Conservation (phyloP, 2,797 vertebrate genomes). For the Trematomus bernacchii region DNA sequence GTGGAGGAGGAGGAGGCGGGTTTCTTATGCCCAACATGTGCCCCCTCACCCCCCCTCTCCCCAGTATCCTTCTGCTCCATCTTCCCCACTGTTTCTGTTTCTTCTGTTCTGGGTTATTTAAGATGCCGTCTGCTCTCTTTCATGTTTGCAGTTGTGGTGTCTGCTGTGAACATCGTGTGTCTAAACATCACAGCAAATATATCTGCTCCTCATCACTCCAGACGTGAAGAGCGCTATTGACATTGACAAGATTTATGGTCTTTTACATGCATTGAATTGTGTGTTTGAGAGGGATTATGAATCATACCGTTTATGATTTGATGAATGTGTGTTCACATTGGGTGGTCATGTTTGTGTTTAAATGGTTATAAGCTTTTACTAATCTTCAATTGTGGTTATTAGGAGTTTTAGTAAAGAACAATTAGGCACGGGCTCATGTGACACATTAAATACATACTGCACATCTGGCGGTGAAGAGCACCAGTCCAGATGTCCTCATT, state of each 20-base stretch:
- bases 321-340: slow-evolving; percentile 53
- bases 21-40: slow-evolving; percentile 50
- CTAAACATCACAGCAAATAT: slow-evolving; percentile 28
- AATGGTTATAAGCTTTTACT: slow-evolving; percentile 37
- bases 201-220: slow-evolving; percentile 23
- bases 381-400: slow-evolving; percentile 54
- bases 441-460: slow-evolving; percentile 20
- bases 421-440: slow-evolving; percentile 23
- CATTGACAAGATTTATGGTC: slow-evolving; percentile 31
- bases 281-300: slow-evolving; percentile 42
- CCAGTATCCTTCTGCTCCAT: slow-evolving; percentile 31
- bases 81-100: slow-evolving; percentile 27
- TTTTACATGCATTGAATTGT: slow-evolving; percentile 20
- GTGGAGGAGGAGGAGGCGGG: slow-evolving; percentile 11
- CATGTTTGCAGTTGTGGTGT: slow-evolving; percentile 36
- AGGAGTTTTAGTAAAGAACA: slow-evolving; percentile 29
- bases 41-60: slow-evolving; percentile 26
- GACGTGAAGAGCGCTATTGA: background rate
- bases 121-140: slow-evolving; percentile 50
- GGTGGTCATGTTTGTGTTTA: slow-evolving; percentile 57
- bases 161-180: slow-evolving; percentile 25
- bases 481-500: slow-evolving; percentile 64
- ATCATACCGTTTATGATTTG: slow-evolving; percentile 28
- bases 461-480: slow-evolving; percentile 66
- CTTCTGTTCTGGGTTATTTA: slow-evolving; percentile 57